phyloP scores from a whole-genome alignment of 1,140 invertebrate species.

The Chironomus tepperi region DNA sequence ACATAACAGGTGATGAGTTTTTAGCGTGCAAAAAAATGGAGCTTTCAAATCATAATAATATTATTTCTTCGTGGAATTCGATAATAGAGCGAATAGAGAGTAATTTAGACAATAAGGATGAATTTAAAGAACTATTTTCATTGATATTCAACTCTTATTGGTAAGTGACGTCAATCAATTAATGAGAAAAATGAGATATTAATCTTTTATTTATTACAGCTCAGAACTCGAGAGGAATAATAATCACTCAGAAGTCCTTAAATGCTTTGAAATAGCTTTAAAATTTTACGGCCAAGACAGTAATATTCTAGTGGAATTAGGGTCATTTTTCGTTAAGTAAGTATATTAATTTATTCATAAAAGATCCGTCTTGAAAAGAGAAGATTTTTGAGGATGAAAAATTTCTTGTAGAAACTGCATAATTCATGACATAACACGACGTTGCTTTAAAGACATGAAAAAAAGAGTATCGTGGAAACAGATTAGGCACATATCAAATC shows the following conservation, averaged over 20 bases:
- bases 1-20: too few relatives aligned
- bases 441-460: slow-evolving; percentile 4
- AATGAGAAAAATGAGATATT: neutral
- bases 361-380: neutral
- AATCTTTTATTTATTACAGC: neutral
- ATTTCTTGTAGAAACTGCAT: neutral
- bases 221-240: neutral
- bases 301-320: neutral
- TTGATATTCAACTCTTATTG: neutral
- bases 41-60: too few relatives aligned
- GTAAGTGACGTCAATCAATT: neutral
- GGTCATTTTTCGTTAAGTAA: neutral
- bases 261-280: slow-evolving; percentile 17
- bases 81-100: neutral
- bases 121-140: neutral
- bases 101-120: neutral
- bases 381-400: neutral
- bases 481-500: neutral
- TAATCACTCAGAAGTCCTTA: slow-evolving; percentile 18
- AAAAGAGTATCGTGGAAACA: neutral
- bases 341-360: neutral
- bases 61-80: neutral
- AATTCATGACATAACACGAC: neutral
- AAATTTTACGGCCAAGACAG: neutral
- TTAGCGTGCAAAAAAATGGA: too few relatives aligned